Evolutionary conservation across 2,888 invertebrate genomes (phyloP), one percentile per base, ranked within the genome.

Genomic region (Lampropteryx suffumata): DNA sequence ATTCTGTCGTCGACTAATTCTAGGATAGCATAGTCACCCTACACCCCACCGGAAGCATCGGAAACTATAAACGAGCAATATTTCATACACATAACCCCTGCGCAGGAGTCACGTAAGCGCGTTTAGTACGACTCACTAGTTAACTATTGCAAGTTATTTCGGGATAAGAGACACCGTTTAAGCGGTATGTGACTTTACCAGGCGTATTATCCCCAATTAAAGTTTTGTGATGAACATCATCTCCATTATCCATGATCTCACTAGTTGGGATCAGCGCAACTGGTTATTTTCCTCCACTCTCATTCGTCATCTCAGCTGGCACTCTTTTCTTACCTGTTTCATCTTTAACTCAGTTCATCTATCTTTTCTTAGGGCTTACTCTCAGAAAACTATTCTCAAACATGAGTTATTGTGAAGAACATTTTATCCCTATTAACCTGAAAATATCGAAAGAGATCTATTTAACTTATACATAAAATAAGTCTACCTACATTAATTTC

Each of bases 31-130:
- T 64, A 50, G 69, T 47, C 58, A 63, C 70, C 60, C 46, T 48
- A 56, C 49, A 45, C 48, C 46, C 63, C 17, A 67, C 62, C 76
- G 79, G 79, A 79, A 77, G 71, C 61, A 55, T 64, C 70, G 72
- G 76, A 74, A 78, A 75, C 76, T 71, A 81, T 79, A 79, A 78
- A 71, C 65, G 61, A 59, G 64, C 69, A 65, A 69, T 73, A 73
- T 69, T 73, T 74, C 74, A 73, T 69, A 65, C 55, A 37, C 62
- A 55, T 64, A 55, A 64, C 67, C 64, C 67, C 63, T 50, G 61
- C 55, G 61, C 17, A 17, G 46, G 53, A 65, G 69, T 65, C 80
- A 77, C 76, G 79, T 71, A 37, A 45, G 41, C 47, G 17, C 4
- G 17, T 17, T 37, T 34, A 24, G 39, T 40, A 34, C 28, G 14